Conservation (phyloP, 2,797 vertebrate genomes). For the Xenopus petersii region DNA sequence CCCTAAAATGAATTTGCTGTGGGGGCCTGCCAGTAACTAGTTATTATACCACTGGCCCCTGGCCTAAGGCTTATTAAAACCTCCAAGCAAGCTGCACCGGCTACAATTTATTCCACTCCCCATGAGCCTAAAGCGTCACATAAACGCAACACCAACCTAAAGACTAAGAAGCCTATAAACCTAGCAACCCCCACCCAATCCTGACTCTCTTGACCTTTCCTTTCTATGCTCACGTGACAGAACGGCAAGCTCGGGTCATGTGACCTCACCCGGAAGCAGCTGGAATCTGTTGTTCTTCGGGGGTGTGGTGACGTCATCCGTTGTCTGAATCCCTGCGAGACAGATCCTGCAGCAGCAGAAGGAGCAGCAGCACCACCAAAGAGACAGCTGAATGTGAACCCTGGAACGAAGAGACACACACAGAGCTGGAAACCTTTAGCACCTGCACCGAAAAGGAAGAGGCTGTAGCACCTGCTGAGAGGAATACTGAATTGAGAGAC, state of each 20-base stretch:
- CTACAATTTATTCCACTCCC: too few relatives aligned
- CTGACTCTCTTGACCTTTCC: too few relatives aligned
- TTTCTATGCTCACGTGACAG: constrained; percentile 14
- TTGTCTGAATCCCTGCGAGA: constrained; percentile 21
- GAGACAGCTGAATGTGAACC: neutral
- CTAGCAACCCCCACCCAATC: too few relatives aligned
- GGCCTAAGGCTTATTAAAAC: too few relatives aligned
- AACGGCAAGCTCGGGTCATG: constrained; percentile 1
- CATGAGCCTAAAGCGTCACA: too few relatives aligned
- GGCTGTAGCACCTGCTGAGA: neutral
- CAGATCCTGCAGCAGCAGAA: neutral
- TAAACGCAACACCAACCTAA: too few relatives aligned
- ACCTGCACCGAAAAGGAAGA: neutral
- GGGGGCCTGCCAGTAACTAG: too few relatives aligned
- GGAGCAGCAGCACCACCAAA: too few relatives aligned
- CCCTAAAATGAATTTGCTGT: too few relatives aligned
- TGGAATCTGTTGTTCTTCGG: constrained; percentile 17
- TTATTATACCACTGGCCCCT: too few relatives aligned
- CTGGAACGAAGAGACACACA: neutral
- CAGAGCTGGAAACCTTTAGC: neutral
- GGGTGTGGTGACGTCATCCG: constrained; percentile 32
- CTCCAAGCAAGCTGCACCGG: too few relatives aligned
- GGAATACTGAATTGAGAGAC: neutral
- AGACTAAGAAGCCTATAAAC: too few relatives aligned
- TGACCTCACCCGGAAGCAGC: constrained; percentile 43